Base-by-base conservation (phyloP, 1,140 invertebrate species). In the Drosophila rufa region DNA sequence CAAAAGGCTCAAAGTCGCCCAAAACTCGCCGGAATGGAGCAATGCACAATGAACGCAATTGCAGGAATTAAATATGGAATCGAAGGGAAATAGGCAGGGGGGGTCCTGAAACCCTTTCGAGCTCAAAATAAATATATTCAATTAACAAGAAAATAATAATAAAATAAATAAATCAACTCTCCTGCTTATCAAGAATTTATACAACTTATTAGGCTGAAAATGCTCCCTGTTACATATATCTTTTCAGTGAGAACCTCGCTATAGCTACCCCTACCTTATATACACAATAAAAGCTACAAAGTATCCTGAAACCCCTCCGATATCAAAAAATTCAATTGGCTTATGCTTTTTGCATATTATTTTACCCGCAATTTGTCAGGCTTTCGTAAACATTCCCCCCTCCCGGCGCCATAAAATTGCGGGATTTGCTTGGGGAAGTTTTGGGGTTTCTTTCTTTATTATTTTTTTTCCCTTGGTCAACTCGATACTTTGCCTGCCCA, bases 1-100 rank as follows among this genome's bases (percentile, higher is more conserved):
- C 80, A 87, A 87, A 80, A 81, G 73, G 60, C 70, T 22, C 57
- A 57, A 65, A 65, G 33, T 47, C 58, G 12, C 36, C 45, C 53
- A 9, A 50, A 74, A 60, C 56, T 58, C 30, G 36, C 33, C 38
- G 25, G 15, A 48, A 40, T 53, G 27, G 45, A 11, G 40, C 43
- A 25, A 25, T 43, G 60, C 17, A 79, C 75, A 79, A 79, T 80
- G 53, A 47, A 45, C 15, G 22, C 56, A 67, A 67, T 55, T 42
- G 27, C 42, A 30, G 30, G 30, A 69, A 30, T 14, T 9, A 27
- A 48, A 30, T 50, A 30, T 53, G 30, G 53, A 70, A 56, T 46
- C 12, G 11, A 69, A 40, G 30, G 14, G 14, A 46, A 15, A 3
- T 11, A 17, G 9, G 7, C 12, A 11, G 8, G 19, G 19, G 14